Base-by-base conservation (phyloP, 2,113 vertebrate species). In the Triplophysa dalaica region DNA sequence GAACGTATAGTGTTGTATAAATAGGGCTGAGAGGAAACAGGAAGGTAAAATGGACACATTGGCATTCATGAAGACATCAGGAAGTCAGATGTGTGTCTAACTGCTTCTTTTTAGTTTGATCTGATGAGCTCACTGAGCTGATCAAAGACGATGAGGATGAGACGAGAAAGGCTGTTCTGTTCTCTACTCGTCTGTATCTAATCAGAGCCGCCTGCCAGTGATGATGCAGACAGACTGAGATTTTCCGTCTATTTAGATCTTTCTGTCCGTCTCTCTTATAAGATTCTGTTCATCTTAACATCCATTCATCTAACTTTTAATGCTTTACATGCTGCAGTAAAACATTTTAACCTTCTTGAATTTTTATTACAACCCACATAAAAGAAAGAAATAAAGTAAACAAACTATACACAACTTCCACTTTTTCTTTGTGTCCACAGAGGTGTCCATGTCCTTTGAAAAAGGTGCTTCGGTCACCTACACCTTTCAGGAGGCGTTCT, bases 391-490 rank as follows among this genome's bases (percentile, higher is more conserved):
- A 38, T 38, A 38, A 7, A 38, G 0, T 7, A 38, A 5, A 38
- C 14, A 45, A 17, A 63, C 4, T 33, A 22, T 2, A 61, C n/a
- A 1, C 33, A 21, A 24, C 29, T 11, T 66, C 41, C 60, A 79
- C 38, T 14, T 67, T 60, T 11, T 33, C 62, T 64, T 16, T 82
- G 29, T 81, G 10, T 21, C 19, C 75, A 60, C 95, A 99, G 98
- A 99, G 83, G 94, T 99, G 87, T 98, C 97, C 16, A 95, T 97
- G 66, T 88, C 95, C 85, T 99, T 99, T 87, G 96, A 98, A 89
- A 89, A 88, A 0, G 88, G 93, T 70, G 95, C 97, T 62, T 98
- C 96, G 0, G 87, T 99, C 85, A 96, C 93, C 56, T 99, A 98
- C 83, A 89, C 90, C 82, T 96, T 99, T 87, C 97, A 98, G 92